Evolutionary conservation across 2,888 invertebrate species (phyloP).

Genomic region (Troides oblongomaculatus): DNA sequence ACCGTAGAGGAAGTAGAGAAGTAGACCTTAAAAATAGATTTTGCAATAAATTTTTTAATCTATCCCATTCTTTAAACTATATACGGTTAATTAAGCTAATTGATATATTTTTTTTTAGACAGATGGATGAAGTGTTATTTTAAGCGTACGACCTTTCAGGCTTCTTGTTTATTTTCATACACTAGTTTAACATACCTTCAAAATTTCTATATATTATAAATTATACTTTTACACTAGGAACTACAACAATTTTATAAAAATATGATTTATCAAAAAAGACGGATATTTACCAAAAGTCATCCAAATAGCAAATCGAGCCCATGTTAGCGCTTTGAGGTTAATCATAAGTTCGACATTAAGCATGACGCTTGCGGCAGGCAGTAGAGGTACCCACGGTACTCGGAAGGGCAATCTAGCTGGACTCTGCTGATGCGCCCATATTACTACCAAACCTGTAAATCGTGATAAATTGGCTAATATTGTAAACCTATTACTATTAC

Average conservation of each 20-base stretch:
- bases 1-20: conserved; percentile 91
- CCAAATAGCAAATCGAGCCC: conserved; percentile 93
- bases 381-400: conserved; percentile 89
- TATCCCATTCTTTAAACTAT: too few relatives aligned
- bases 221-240: too few relatives aligned
- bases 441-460: conserved; percentile 83
- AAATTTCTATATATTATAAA: too few relatives aligned
- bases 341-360: conserved; percentile 92
- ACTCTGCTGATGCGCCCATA: conserved; percentile 88
- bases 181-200: too few relatives aligned
- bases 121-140: too few relatives aligned
- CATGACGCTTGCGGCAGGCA: conserved; percentile 89
- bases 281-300: conserved; percentile 85
- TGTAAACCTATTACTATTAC: too few relatives aligned
- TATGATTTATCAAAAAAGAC: neutral
- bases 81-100: too few relatives aligned
- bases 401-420: conserved; percentile 85
- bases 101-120: too few relatives aligned
- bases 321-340: conserved; percentile 88
- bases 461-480: neutral
- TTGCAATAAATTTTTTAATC: neutral
- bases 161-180: too few relatives aligned
- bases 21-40: conserved; percentile 81
- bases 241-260: too few relatives aligned
- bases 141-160: too few relatives aligned